phyloP scores from a whole-genome alignment of 1,140 invertebrate species.

The Pectinophora gossypiella region DNA sequence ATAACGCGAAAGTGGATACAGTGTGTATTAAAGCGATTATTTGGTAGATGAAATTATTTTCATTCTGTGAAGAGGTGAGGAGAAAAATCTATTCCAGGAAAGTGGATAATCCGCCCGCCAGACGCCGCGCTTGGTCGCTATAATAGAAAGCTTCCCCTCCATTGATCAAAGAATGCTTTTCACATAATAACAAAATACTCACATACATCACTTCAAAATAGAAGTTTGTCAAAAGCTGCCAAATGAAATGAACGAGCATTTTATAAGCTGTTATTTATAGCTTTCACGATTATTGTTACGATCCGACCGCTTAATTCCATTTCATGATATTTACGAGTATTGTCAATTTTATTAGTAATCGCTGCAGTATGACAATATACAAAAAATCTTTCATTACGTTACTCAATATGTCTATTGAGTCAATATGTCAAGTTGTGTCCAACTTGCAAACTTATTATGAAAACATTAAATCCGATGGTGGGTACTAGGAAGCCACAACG shows the following conservation, averaged over 20 bases:
- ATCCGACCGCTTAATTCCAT: too few relatives aligned
- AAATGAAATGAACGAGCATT: too few relatives aligned
- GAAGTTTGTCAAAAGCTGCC: neutral
- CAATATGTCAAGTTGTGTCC: neutral
- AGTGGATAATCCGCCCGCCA: slow-evolving; percentile 48
- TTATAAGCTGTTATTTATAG: too few relatives aligned
- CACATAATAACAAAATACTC: slow-evolving; percentile 16
- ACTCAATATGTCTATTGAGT: too few relatives aligned
- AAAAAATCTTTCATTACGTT: too few relatives aligned
- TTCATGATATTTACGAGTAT: too few relatives aligned
- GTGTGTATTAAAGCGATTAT: neutral
- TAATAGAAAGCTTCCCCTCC: slow-evolving; percentile 16
- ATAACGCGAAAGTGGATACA: neutral
- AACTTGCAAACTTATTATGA: slow-evolving; percentile 1
- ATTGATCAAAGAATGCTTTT: slow-evolving; percentile 19
- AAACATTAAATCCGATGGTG: slow-evolving; percentile 34
- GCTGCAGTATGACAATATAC: too few relatives aligned
- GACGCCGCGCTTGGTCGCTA: slow-evolving; percentile 20
- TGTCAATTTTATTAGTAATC: too few relatives aligned
- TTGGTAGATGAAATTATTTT: slow-evolving; percentile 21
- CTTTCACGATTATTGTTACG: too few relatives aligned
- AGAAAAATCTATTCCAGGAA: slow-evolving; percentile 41
- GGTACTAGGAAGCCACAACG: slow-evolving; percentile 35
- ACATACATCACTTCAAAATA: neutral
- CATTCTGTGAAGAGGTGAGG: slow-evolving; percentile 16